Evolutionary conservation across 2,797 vertebrate species (phyloP).

Genomic region (Gallirallus australis): DNA sequence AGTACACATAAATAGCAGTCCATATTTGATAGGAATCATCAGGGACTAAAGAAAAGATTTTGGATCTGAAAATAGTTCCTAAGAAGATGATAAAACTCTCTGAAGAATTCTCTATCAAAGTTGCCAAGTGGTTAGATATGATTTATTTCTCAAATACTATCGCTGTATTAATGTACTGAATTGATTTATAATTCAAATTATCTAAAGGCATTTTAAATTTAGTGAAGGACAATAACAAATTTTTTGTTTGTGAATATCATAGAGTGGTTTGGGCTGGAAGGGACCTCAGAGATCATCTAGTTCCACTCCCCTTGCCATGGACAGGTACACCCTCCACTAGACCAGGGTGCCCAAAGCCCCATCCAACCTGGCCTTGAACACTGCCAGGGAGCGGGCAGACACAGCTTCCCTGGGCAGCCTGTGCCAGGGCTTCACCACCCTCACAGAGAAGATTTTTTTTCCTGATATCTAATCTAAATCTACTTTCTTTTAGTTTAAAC

Average conservation of each 20-base stretch:
- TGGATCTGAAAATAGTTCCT: neutral
- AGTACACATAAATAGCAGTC: neutral
- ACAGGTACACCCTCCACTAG: no score
- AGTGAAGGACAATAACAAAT: conserved; percentile 14
- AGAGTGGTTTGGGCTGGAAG: no score
- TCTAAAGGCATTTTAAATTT: conserved; percentile 31
- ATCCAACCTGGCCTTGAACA: no score
- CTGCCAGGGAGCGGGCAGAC: no score
- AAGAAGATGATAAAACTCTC: neutral
- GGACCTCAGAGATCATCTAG: no score
- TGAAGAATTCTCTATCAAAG: conserved; percentile 19
- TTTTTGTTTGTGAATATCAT: neutral
- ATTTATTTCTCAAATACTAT: neutral
- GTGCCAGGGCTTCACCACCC: no score
- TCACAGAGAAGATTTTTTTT: no score
- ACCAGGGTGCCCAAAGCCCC: no score
- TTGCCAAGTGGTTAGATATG: neutral
- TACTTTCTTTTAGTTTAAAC: no score
- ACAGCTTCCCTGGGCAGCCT: no score
- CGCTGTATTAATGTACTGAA: conserved; percentile 25
- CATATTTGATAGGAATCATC: neutral
- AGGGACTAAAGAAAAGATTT: neutral
- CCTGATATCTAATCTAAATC: no score
- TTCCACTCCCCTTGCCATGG: no score
- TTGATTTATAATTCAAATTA: conserved; percentile 49